A percentile compares a stretch with the other conserved stretches of the same genome.
phyloP scores from a whole-genome alignment of 2,888 invertebrate species.

The Oxytorus armatus region DNA sequence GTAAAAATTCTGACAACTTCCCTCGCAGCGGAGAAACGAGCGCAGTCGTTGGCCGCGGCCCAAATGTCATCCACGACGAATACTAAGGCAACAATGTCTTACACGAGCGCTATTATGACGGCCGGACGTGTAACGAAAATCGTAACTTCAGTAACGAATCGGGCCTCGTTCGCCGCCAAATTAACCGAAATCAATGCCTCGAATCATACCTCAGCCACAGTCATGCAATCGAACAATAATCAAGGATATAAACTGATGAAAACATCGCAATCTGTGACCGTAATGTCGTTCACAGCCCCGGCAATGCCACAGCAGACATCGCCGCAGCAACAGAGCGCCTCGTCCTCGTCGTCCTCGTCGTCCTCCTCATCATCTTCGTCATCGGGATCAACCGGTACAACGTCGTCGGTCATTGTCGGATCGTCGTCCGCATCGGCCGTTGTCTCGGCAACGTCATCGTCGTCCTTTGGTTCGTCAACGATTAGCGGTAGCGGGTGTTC shows the following conservation, averaged over 20 bases:
- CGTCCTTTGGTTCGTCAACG: conserved; percentile 43
- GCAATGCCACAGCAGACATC: conserved; percentile 75
- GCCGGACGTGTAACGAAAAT: conserved; percentile 84
- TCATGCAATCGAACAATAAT: conserved; percentile 77
- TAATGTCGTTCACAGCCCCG: conserved; percentile 78
- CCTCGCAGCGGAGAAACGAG: conserved; percentile 85
- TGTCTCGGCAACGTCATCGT: conserved; percentile 9
- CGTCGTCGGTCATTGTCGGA: no score
- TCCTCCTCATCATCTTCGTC: conserved; percentile 70
- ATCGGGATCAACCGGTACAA: no score
- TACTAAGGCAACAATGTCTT: conserved; percentile 87
- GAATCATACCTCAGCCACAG: conserved; percentile 74
- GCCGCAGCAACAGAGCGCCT: conserved; percentile 72
- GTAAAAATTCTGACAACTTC: conserved; percentile 65
- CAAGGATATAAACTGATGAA: conserved; percentile 76
- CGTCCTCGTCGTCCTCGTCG: conserved; percentile 72
- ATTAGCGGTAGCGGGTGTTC: conserved; percentile 49
- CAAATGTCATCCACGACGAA: conserved; percentile 84
- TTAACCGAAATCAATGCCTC: conserved; percentile 86
- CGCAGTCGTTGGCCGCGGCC: conserved; percentile 83
- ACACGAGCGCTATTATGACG: conserved; percentile 86
- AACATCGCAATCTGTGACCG: conserved; percentile 70
- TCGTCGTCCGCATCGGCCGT: conserved; percentile 13
- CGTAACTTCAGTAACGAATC: conserved; percentile 87
- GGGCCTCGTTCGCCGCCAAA: conserved; percentile 90